Base-by-base conservation (phyloP, 1,140 invertebrate genomes). In the Pomacea maculata region DNA sequence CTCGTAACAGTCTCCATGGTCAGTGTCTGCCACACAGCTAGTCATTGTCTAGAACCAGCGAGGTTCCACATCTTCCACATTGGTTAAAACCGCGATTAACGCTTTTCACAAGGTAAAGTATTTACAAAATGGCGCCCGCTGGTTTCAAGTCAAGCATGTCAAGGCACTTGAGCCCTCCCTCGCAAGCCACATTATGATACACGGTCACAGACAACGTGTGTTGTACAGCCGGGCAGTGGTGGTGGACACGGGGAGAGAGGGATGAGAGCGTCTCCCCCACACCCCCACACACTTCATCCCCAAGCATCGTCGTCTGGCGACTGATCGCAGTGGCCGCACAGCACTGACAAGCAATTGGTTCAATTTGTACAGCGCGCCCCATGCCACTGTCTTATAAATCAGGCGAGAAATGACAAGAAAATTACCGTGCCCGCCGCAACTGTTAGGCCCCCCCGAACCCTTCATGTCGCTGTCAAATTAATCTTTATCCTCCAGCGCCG, bases 401-500 rank as follows among this genome's bases (percentile, higher is more conserved):
- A 70, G 29, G 12, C 67, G 67, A 34, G 67, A 70, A 70, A 70
- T 70, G 67, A 70, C 67, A 70, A 34, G 67, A 70, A 70, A 70
- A 70, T 70, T 70, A 34, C 67, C 29, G 12, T 34, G 67, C 67
- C 21, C 14, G 67, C 14, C 67, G 67, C 67, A n/a, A 70, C 21
- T 70, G 67, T 70, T 34, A 70, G 21, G 12, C 21, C 67, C 57
- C 57, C 57, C 57, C 21, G 12, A 34, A 34, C n/a, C 67, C 67
- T 70, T n/a, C 67, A 34, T 70, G 67, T n/a, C 67, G 29, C 67
- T n/a, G 67, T 70, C 67, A 70, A 70, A 70, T 70, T 70, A 70
- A 70, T 70, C 67, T 34, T 34, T 70, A 70, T 70, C 67, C 67
- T 12, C 67, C 29, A 70, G 67, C 67, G n/a, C 64, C 64, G 17